Conservation (phyloP, 2,888 invertebrate species). For the Campoletis raptor region DNA sequence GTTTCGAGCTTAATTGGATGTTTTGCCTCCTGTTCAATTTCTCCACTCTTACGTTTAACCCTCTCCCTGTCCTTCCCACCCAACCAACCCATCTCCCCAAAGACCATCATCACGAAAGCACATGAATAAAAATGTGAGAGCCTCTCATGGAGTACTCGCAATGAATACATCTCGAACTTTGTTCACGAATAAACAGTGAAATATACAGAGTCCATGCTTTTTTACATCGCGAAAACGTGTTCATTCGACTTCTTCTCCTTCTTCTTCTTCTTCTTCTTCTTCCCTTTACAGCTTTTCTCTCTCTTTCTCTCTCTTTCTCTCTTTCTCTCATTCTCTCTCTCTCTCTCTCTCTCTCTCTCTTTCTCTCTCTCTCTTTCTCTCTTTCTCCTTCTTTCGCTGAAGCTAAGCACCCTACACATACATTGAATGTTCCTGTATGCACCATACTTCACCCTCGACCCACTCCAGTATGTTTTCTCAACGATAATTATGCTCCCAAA, state of each 20-base stretch:
- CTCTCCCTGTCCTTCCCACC: background rate
- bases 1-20: conserved; percentile 68
- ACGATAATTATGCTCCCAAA: conserved; percentile 59
- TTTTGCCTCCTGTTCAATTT: conserved; percentile 57
- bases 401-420: background rate
- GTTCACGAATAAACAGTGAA: conserved; percentile 56
- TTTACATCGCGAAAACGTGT: conserved; percentile 34
- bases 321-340: conserved; percentile 15
- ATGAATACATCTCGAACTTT: conserved; percentile 59
- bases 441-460: conserved; percentile 51
- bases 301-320: background rate
- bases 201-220: conserved; percentile 44
- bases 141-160: conserved; percentile 37
- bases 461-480: conserved; percentile 53
- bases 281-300: conserved; percentile 3
- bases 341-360: background rate
- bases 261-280: background rate
- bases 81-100: conserved; percentile 12
- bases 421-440: conserved; percentile 5
- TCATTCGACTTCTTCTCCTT: background rate
- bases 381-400: background rate
- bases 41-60: conserved; percentile 31
- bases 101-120: conserved; percentile 41
- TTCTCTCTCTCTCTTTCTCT: background rate
- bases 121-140: conserved; percentile 64